A percentile compares a stretch with the other conserved stretches of the same genome.
Conservation (phyloP, 2,888 invertebrate species). For the Aphrophora alni region DNA sequence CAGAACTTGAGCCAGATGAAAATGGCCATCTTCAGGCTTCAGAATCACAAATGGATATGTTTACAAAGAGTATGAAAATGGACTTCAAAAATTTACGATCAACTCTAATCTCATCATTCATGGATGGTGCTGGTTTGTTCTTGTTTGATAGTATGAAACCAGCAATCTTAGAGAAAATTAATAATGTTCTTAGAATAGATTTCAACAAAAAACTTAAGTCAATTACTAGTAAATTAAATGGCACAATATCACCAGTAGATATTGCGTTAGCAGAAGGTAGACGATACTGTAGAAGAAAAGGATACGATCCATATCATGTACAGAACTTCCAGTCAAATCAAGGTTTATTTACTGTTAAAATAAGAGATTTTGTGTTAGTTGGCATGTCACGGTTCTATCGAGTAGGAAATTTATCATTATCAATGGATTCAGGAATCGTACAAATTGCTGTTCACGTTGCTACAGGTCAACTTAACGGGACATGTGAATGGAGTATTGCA, state of each 20-base stretch:
- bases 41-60: constrained; percentile 79
- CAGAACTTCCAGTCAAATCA: constrained; percentile 43
- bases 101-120: background rate
- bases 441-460: constrained; percentile 75
- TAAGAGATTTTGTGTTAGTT: constrained; percentile 58
- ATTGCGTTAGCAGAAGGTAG: constrained; percentile 79
- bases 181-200: constrained; percentile 72
- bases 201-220: constrained; percentile 77
- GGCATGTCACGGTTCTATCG: constrained; percentile 83
- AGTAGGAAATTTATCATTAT: constrained; percentile 76
- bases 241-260: constrained; percentile 67
- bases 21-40: constrained; percentile 78
- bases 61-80: constrained; percentile 75
- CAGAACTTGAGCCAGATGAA: constrained; percentile 72
- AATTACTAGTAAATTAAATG: constrained; percentile 35
- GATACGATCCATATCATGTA: constrained; percentile 73
- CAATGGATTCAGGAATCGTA: constrained; percentile 74
- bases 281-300: constrained; percentile 66
- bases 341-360: constrained; percentile 44
- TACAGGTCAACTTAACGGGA: constrained; percentile 78
- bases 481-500: constrained; percentile 78
- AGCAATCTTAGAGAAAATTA: constrained; percentile 77
- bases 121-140: background rate
- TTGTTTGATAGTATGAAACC: constrained; percentile 89
- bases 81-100: constrained; percentile 85